Base-by-base conservation (phyloP, 2,113 vertebrate genomes). In the Brienomyrus longianalis region DNA sequence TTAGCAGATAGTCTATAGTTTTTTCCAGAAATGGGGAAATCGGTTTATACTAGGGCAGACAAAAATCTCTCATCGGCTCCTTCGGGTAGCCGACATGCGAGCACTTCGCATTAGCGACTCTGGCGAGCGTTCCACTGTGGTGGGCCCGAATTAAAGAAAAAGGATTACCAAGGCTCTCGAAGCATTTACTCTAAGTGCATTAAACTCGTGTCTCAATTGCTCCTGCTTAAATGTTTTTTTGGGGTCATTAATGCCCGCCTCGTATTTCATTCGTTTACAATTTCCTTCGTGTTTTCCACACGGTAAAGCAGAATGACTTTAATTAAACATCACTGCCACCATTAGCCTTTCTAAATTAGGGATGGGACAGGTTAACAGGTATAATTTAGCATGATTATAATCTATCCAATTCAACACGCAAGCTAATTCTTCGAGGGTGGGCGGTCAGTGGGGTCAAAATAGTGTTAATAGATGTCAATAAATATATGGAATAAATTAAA, bases 131-230 rank as follows among this genome's bases (percentile, higher is more conserved):
- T 80, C 35, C 13, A 43, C 74, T 80, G 83, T n/a, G 43, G 45
- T 48, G 21, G 83, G 45, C 39, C 39, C 19, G 0, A 84, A 84
- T 43, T 43, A 48, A 84, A 84, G 39, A 84, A 84, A 84, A 45
- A 48, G 11, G 43, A 48, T 84, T 84, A 84, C 9, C 43, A n/a
- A 83, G 80, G 10, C 83, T 47, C 83, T 1, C 17, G 45, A 84
- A 84, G 83, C 21, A 45, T 84, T 47, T 43, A 84, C 35, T 47
- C 83, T 84, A 84, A 84, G 43, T 84, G 45, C 83, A 84, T 84
- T 84, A 84, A 83, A 84, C 43, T 45, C 45, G 2, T 84, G 83
- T 84, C 10, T 48, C 77, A 83, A 45, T 83, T 83, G 77, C 47
- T 84, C 80, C 35, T 43, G 19, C 80, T 48, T 43, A 48, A 84